Evolutionary conservation across 2,113 vertebrate species (phyloP), one percentile per base, ranked within the genome.

Genomic region (Campylomormyrus numenius): DNA sequence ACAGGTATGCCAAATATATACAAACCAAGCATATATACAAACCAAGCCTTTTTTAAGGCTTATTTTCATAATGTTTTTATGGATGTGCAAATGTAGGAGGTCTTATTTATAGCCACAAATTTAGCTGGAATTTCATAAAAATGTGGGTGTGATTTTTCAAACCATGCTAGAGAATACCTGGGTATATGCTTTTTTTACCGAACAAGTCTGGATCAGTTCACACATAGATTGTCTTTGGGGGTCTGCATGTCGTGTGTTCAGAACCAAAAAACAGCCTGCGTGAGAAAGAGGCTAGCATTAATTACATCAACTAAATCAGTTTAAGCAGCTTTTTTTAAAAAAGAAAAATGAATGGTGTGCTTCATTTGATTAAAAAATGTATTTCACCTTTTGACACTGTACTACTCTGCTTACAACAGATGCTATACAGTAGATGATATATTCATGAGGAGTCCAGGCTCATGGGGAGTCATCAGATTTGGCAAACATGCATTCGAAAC

Each of bases 1-100:
- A 98, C 94, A 97, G 97, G 97, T 98, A 96, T 31, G n/a, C 45
- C n/a, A 42, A 80, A 80, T 13, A 17, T 80, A 39, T 10, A 31
- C 62, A 66, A 3, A 77, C 15, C 35, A 5, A 13, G 39, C 39
- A 80, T 13, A 17, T 80, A 39, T 10, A 31, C 62, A 66, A 3
- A 77, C 15, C 35, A 5, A 13, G 39, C 39, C 39, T 42, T 27
- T 74, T 74, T 74, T 74, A 35, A 39, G 70, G 15, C 70, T 17
- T 17, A 77, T 39, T 77, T 77, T 74, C 70, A 6, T 77, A 77
- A 39, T 39, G 35, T 77, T 35, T 77, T 77, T 77, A 77, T 39
- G 70, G 11, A 77, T 77, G 70, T 17, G 31, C 31, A 77, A 3
- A 35, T 80, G 17, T 80, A 42, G 13, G 15, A 35, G 4, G 5